phyloP scores from a whole-genome alignment of 2,113 vertebrate genomes.

The Nothobranchius kuhntae region DNA sequence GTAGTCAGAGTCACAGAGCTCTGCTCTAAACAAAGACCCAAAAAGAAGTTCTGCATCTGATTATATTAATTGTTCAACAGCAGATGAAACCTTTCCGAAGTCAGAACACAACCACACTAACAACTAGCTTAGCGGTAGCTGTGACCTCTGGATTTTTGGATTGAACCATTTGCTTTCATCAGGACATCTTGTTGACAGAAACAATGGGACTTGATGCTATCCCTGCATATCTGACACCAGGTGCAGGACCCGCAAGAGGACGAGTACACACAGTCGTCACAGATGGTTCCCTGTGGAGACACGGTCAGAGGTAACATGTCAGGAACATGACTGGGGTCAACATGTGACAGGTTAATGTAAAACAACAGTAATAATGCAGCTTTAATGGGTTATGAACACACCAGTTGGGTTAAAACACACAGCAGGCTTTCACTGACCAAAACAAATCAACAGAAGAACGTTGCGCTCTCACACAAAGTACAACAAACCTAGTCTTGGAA shows the following conservation, averaged over 20 bases:
- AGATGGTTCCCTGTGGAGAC: constrained; percentile 53
- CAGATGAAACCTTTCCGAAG: constrained; percentile 1
- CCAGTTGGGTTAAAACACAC: no score
- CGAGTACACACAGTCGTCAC: constrained; percentile 60
- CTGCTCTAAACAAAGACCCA: no score
- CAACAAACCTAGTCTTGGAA: background rate
- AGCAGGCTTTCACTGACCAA: background rate
- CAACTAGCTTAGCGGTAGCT: background rate
- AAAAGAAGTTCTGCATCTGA: no score
- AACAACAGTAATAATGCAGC: no score
- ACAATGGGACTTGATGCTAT: constrained; percentile 44
- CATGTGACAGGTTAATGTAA: no score
- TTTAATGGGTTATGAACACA: no score
- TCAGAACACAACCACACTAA: background rate
- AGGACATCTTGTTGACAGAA: background rate
- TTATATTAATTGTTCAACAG: background rate
- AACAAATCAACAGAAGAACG: background rate
- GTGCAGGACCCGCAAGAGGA: constrained; percentile 68
- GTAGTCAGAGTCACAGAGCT: no score
- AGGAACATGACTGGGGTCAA: no score
- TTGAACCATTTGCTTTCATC: background rate
- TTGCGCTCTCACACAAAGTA: no score
- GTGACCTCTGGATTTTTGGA: background rate
- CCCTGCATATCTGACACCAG: constrained; percentile 76
- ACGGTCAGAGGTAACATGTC: background rate